Evolutionary conservation across 2,113 vertebrate species (phyloP).

Genomic region (Ibidorhyncha struthersii): DNA sequence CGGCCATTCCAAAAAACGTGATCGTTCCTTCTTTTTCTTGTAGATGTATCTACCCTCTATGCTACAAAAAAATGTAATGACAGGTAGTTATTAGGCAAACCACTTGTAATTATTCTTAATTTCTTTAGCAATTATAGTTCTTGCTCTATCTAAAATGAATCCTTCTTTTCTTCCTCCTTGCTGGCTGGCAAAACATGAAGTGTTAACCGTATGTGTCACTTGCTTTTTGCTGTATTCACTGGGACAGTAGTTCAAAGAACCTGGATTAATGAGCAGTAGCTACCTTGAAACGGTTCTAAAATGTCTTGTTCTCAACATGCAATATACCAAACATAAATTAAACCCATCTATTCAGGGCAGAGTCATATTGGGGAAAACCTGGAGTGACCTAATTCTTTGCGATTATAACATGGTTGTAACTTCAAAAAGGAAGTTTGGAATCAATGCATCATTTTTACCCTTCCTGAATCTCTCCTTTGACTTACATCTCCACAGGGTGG

Average conservation of each 20-base stretch:
- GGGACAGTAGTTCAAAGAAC: slow-evolving; percentile 31
- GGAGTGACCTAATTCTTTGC: neutral
- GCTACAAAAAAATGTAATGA: neutral
- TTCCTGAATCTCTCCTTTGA: neutral
- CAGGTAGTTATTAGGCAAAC: slow-evolving; percentile 37
- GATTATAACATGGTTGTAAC: neutral
- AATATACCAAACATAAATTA: neutral
- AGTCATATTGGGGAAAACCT: neutral
- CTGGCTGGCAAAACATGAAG: slow-evolving; percentile 4
- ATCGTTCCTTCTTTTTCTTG: neutral
- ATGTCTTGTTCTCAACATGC: neutral
- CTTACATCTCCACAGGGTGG: neutral
- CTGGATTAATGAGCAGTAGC: slow-evolving; percentile 7
- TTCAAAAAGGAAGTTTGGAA: slow-evolving; percentile 10
- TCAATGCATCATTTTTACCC: neutral
- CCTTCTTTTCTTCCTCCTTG: slow-evolving; percentile 18
- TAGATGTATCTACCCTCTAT: neutral
- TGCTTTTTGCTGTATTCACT: neutral
- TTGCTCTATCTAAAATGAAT: slow-evolving; percentile 29
- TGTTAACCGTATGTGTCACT: slow-evolving; percentile 21
- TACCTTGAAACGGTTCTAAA: slow-evolving; percentile 15
- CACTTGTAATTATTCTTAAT: slow-evolving; percentile 27
- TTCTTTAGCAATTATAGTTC: neutral
- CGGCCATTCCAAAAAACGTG: neutral
- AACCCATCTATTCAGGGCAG: neutral